Evolutionary conservation across 2,113 vertebrate genomes (phyloP).

Genomic region (Antechinus stuartii): DNA sequence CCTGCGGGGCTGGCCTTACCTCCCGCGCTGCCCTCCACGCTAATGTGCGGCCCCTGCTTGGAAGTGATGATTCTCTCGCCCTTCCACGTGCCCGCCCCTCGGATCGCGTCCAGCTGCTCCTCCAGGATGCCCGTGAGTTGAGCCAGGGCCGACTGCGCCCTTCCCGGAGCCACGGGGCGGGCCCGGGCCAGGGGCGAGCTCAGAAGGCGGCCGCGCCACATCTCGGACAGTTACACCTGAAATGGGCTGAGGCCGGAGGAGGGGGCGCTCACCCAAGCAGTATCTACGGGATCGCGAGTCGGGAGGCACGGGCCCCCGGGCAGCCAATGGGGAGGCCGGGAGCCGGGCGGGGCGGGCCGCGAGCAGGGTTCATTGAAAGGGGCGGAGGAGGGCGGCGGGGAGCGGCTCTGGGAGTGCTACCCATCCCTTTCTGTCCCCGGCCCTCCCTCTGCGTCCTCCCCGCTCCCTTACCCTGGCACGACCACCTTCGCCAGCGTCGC

Average conservation of each 20-base stretch:
- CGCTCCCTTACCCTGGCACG: not conserved
- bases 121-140: conserved; percentile 87
- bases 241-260: no score
- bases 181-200: not conserved
- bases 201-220: conserved; percentile 56
- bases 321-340: conserved; percentile 60
- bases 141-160: conserved; percentile 78
- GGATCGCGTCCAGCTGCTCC: conserved; percentile 90
- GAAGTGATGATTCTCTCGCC: conserved; percentile 93
- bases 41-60: conserved; percentile 91
- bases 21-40: conserved; percentile 86
- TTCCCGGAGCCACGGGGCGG: not conserved
- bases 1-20: conserved; percentile 75
- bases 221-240: fast-evolving
- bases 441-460: fast-evolving
- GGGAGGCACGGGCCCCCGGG: not conserved
- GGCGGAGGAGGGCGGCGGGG: not conserved
- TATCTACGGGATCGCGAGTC: not conserved
- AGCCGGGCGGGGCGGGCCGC: not conserved
- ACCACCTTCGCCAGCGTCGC: no score
- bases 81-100: conserved; percentile 94
- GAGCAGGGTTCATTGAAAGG: not conserved
- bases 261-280: fast-evolving
- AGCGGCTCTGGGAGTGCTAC: not conserved
- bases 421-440: fast-evolving